These are phyloP conservation scores for Conus betulinus DNA, from an alignment of 1,140 invertebrate species.

Conservation along the genomic window DNA sequence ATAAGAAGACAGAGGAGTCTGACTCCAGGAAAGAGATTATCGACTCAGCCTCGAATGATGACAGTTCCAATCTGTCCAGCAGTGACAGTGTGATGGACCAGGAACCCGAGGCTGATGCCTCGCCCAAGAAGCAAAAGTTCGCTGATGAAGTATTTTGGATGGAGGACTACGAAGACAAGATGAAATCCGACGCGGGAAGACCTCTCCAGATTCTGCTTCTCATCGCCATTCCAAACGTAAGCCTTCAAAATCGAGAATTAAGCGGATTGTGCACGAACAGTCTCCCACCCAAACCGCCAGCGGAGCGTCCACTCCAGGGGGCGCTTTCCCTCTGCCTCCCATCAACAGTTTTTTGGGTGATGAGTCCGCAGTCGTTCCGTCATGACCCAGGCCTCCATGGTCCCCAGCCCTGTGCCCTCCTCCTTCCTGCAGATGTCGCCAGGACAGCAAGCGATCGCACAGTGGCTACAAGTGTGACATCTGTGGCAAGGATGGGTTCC, in stretches of 20 bases:
- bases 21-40: neutral
- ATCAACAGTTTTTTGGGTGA: neutral
- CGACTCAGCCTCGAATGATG: neutral
- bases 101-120: neutral
- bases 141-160: neutral
- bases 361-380: neutral
- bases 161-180: slow-evolving; percentile 22
- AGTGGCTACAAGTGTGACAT: slow-evolving; percentile 40
- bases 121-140: neutral
- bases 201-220: slow-evolving; percentile 6
- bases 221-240: slow-evolving; percentile 40
- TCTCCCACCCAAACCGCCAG: neutral
- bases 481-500: slow-evolving; percentile 47
- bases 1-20: neutral
- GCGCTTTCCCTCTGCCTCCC: neutral
- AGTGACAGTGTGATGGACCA: neutral
- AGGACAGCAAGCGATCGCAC: neutral
- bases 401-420: neutral
- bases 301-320: slow-evolving; percentile 19
- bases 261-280: slow-evolving; percentile 35
- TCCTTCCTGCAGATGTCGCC: neutral
- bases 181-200: slow-evolving; percentile 9
- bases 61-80: neutral
- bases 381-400: slow-evolving; percentile 23
- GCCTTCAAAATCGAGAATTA: slow-evolving; percentile 48